phyloP scores from a whole-genome alignment of 2,797 vertebrate genomes.

The Bradypodion pumilum region DNA sequence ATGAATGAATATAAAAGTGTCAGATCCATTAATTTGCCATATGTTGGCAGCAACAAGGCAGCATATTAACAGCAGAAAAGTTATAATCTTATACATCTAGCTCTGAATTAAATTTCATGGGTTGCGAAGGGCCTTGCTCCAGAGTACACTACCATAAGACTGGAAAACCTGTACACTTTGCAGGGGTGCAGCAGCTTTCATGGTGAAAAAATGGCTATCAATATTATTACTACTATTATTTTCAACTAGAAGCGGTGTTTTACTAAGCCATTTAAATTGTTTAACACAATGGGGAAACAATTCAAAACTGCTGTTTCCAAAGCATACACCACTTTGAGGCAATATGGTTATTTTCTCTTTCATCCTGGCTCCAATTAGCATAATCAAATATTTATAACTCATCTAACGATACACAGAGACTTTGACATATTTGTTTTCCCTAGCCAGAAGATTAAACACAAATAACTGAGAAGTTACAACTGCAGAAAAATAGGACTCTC shows the following conservation, averaged over 20 bases:
- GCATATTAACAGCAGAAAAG: too few relatives aligned
- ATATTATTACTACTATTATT: background rate
- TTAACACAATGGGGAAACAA: conserved; percentile 33
- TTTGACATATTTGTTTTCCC: conserved; percentile 46
- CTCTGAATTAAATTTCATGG: background rate
- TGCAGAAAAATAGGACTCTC: conserved; percentile 38
- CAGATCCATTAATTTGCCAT: too few relatives aligned
- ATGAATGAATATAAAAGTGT: too few relatives aligned
- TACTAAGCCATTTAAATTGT: background rate
- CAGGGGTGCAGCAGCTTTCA: too few relatives aligned
- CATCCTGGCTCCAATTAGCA: conserved; percentile 44
- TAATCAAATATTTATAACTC: conserved; percentile 56
- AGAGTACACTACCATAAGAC: background rate
- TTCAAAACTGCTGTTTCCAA: conserved; percentile 42
- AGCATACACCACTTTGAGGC: conserved; percentile 49
- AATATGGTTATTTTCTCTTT: conserved; percentile 49
- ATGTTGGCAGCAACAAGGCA: too few relatives aligned
- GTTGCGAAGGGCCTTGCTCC: background rate
- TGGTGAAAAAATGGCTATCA: too few relatives aligned
- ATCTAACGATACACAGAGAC: conserved; percentile 36
- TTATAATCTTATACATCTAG: background rate
- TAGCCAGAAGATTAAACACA: conserved; percentile 49
- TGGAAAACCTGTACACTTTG: too few relatives aligned
- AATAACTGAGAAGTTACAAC: conserved; percentile 51
- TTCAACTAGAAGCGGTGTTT: background rate